Base-by-base conservation (phyloP, 2,113 vertebrate genomes). In the Cyphotilapia sp. region DNA sequence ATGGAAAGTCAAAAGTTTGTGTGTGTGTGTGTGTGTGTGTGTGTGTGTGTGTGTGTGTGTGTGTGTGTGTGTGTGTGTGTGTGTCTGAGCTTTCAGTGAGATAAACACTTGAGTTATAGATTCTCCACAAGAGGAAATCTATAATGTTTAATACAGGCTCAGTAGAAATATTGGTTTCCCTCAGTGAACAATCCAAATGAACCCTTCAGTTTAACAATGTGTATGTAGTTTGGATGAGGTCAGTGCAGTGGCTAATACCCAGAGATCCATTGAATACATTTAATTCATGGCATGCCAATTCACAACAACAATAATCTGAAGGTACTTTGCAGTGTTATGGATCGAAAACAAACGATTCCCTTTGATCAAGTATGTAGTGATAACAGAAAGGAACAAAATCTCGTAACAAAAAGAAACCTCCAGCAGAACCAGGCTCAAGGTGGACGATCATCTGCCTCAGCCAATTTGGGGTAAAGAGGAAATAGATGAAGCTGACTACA, bases 21-120 rank as follows among this genome's bases (percentile, higher is more conserved):
- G n/a, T n/a, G 12, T 19, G 6, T 35, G 76, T 38, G 12, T 82
- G 51, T 82, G 69, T 69, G 24, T 33, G 8, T 47, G 17, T 33
- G 69, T 33, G 31, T 47, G 8, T 47, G 22, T 51, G 57, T 45
- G 40, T 33, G 33, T 33, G 33, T 33, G 4, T 59, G 54, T 57
- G 12, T 19, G 4, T 40, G 74, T 42, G 11, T 80, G 29, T 87
- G 59, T 81, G 35, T 40, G 8, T 47, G 17, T 49, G 56, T 42
- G 40, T 29, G 13, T 57, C 6, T 49, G 19, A 45, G 63, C 66
- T 69, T 84, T 92, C 61, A 87, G 6, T 86, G 57, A 92, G 76
- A 92, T 86, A 89, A 93, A 94, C 91, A 92, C 91, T 89, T 78
- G 85, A 92, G 91, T 84, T 69, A 49, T 80, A 81, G 85, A 76